Evolutionary conservation across 2,888 invertebrate species (phyloP), one percentile per base, ranked within the genome.

Genomic region (Brachylomia viminalis): DNA sequence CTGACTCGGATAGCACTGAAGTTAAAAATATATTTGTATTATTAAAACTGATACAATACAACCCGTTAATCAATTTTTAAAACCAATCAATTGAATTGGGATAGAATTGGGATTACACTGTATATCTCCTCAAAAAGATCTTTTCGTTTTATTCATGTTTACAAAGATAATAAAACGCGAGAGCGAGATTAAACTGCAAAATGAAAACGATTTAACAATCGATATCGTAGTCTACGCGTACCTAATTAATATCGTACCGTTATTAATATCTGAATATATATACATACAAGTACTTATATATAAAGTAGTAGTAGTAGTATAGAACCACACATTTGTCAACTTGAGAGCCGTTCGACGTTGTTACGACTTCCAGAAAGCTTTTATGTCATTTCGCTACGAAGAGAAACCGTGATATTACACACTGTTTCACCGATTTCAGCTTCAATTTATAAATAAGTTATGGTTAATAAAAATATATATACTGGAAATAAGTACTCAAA

Each of bases 311-410:
- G 33, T 61, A 15, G 71, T 68, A n/a, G n/a, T n/a, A n/a, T n/a
- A 47, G 49, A 74, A 70, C 67, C 75, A 81, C 65, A 86, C 75
- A 81, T 71, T 83, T 80, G 70, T 67, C 54, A 67, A 75, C 78
- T 79, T 68, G 61, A 85, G 79, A 79, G 77, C 71, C 65, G n/a
- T 82, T 79, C 59, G 66, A 74, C 78, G 81, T 86, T 82, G 80
- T 82, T 82, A 83, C 70, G 75, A 87, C 87, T 89, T 88, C 90
- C 83, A 90, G 85, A 84, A 87, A 86, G 89, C 90, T 90, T 88
- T 90, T 82, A 87, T 82, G 87, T 88, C 86, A 88, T 89, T 89
- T 90, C 56, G 77, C 77, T 73, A 76, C 70, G 68, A 79, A 79
- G 80, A 79, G 82, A 83, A 83, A 75, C 70, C 71, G 59, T 38